Percentiles rank a stretch among this genome's conserved stretches.
These are phyloP conservation scores for Acrocephalus scirpaceus DNA, from an alignment of 2,797 vertebrate species.

Conservation along the genomic window DNA sequence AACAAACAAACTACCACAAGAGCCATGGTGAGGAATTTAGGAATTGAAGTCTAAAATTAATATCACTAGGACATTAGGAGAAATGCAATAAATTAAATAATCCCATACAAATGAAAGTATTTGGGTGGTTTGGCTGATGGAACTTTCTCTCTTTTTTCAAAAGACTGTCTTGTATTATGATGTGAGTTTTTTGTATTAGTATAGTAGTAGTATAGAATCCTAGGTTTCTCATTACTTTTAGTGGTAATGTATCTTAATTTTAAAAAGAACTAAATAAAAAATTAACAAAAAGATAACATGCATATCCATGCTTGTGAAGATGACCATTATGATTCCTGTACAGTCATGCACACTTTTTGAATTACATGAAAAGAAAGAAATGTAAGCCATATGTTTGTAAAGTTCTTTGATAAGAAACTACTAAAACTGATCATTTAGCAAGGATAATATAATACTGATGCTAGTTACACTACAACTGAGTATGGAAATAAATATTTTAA, in stretches of 20 bases:
- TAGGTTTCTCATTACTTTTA: not conserved
- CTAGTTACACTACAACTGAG: not conserved
- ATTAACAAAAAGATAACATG: not conserved
- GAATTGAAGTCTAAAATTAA: not conserved
- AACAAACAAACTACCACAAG: not conserved
- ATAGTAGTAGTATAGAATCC: not conserved
- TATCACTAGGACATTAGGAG: accelerated
- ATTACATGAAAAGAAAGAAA: not conserved
- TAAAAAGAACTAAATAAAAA: not conserved
- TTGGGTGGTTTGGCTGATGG: not conserved
- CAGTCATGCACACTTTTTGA: not conserved
- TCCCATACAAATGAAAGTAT: accelerated
- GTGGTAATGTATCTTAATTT: not conserved
- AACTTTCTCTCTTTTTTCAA: not conserved
- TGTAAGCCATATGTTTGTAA: not conserved
- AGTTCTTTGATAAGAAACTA: not conserved
- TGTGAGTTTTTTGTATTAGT: not conserved
- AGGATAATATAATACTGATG: not conserved
- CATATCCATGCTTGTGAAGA: not conserved
- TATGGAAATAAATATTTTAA: not conserved
- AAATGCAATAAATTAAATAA: not conserved
- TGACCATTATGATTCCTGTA: not conserved
- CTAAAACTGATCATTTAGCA: not conserved
- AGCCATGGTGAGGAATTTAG: not conserved
- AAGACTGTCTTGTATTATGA: not conserved